Conservation (phyloP, 2,888 invertebrate species). For the Pandemis heparana region DNA sequence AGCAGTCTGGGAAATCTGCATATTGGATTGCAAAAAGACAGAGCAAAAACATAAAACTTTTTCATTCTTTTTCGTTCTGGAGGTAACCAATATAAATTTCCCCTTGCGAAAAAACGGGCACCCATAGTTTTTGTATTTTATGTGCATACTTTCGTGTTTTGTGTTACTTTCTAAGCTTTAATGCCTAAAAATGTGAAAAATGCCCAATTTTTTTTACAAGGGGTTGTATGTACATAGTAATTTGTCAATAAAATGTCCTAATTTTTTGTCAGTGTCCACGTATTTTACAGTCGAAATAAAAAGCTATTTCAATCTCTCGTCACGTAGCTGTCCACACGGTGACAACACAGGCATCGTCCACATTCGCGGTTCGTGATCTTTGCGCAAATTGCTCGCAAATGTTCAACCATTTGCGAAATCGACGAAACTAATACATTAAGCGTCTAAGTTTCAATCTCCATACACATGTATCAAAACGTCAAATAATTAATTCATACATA, state of each 20-base stretch:
- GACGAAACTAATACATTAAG: constrained; percentile 6
- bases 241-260: constrained; percentile 55
- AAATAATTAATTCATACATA: neutral
- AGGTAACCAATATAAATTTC: constrained; percentile 4
- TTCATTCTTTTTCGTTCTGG: neutral
- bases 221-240: too few species aligned
- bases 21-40: neutral
- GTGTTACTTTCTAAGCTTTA: too few species aligned
- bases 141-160: too few species aligned
- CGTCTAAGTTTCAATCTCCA: neutral
- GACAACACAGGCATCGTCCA: constrained; percentile 65
- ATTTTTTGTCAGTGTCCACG: constrained; percentile 64
- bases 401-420: constrained; percentile 65
- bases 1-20: neutral
- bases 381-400: constrained; percentile 60
- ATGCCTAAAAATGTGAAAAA: too few species aligned
- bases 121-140: too few species aligned
- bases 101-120: too few species aligned
- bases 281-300: constrained; percentile 59
- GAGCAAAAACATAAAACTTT: neutral
- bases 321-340: constrained; percentile 67
- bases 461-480: neutral
- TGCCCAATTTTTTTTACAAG: too few species aligned
- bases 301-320: constrained; percentile 64
- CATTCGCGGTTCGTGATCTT: constrained; percentile 63